Conservation (phyloP, 2,797 vertebrate species). For the Centroberyx gerrardi region DNA sequence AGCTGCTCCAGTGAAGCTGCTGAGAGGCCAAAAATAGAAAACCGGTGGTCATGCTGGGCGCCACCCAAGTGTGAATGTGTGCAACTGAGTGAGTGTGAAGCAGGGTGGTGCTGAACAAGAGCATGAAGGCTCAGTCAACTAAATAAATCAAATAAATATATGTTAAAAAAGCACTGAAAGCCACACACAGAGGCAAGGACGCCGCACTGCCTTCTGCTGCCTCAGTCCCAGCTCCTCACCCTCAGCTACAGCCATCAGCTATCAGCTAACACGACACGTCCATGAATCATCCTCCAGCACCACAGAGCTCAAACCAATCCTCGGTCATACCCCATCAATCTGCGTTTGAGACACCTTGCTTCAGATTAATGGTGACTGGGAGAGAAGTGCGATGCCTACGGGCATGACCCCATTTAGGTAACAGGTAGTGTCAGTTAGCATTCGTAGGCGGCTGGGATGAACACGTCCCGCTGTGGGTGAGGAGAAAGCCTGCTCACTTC, state of each 20-base stretch:
- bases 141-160: conserved; percentile 25
- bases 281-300: conserved; percentile 55
- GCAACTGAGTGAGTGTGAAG: conserved; percentile 18
- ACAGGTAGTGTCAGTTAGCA: conserved; percentile 13
- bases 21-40: conserved; percentile 7
- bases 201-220: conserved; percentile 52
- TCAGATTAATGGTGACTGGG: conserved; percentile 29
- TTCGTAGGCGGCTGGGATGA: conserved; percentile 6
- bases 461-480: background rate
- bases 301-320: conserved; percentile 22
- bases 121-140: background rate
- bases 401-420: conserved; percentile 33
- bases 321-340: conserved; percentile 39
- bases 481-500: background rate
- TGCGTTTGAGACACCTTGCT: conserved; percentile 36
- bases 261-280: conserved; percentile 39
- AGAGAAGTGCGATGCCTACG: background rate
- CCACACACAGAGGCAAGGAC: conserved; percentile 25
- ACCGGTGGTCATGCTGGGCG: conserved; percentile 29
- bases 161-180: conserved; percentile 20
- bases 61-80: conserved; percentile 38
- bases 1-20: conserved; percentile 37
- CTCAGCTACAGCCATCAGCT: conserved; percentile 42
- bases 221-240: conserved; percentile 49
- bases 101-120: conserved; percentile 11